phyloP scores from a whole-genome alignment of 2,888 invertebrate species.

The Monoplex corrugatus region DNA sequence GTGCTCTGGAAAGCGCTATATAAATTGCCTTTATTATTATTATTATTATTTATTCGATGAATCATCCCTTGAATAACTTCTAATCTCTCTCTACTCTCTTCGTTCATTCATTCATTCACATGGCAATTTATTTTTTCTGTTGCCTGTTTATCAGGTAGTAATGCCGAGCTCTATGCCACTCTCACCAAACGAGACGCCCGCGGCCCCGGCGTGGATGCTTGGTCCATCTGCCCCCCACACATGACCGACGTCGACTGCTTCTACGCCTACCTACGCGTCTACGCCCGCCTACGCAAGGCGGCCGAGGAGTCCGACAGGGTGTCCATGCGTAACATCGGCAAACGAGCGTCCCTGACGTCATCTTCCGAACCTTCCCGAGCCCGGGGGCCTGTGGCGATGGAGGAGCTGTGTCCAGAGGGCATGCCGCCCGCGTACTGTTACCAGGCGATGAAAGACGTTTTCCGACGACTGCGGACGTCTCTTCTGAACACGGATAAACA shows the following conservation, averaged over 20 bases:
- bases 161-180: too few relatives aligned
- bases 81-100: too few relatives aligned
- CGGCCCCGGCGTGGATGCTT: constrained; percentile 51
- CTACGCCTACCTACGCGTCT: constrained; percentile 62
- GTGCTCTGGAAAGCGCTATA: neutral
- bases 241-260: constrained; percentile 57
- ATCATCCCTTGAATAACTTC: too few relatives aligned
- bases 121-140: too few relatives aligned
- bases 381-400: neutral
- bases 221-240: constrained; percentile 55
- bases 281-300: constrained; percentile 62
- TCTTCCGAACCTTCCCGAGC: neutral
- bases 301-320: constrained; percentile 54
- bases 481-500: neutral
- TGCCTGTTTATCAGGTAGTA: neutral
- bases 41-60: too few relatives aligned
- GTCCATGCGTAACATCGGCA: constrained; percentile 58
- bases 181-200: constrained; percentile 24
- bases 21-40: too few relatives aligned
- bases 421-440: constrained; percentile 21
- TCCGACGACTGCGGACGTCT: neutral
- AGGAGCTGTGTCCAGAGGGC: neutral
- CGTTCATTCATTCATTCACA: too few relatives aligned
- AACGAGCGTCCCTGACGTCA: constrained; percentile 35
- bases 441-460: neutral